Evolutionary conservation across 2,888 invertebrate species (phyloP), one percentile per base, ranked within the genome.

Genomic region (Orthosia incerta): DNA sequence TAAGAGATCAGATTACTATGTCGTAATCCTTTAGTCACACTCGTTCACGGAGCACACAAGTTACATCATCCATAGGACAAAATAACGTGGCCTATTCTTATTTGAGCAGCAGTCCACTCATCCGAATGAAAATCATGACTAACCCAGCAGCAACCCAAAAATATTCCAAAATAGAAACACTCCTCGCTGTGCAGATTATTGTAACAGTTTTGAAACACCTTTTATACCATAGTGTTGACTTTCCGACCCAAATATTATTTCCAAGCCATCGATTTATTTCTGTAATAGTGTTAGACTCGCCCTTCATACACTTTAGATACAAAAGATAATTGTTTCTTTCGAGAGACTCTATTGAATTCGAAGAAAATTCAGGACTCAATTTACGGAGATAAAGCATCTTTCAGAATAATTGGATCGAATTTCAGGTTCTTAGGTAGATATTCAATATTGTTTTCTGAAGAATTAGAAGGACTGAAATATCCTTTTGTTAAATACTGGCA

Each of bases 221-320:
- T 71, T 86, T 72, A 83, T 16, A 48, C 18, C 1, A n/a, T 3
- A 56, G 86, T 73, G 84, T 67, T 84, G 73, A 84, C 50, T 80
- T 69, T 57, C 65, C 66, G 81, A 72, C 86, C 84, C 53, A 63
- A 61, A 75, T 80, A 16, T 18, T 57, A 62, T 26, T 39, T 51
- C 18, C 18, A 55, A 31, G 26, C n/a, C 9, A 50, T 26, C 26
- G 18, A 63, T 50, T 46, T 63, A 67, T 79, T 70, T 51, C n/a
- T 20, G 50, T 71, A n/a, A 39, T 57, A 64, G 46, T 64, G 64
- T 64, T 56, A 51, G 18, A 65, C 12, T 68, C 39, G 31, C 31
- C 15, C 50, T 76, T 67, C 50, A 23, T 51, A 45, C 20, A 74
- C 23, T 23, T 50, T 20, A 13, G 13, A 67, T 7, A 53, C 45